Percentiles rank a stretch among this genome's conserved stretches.
phyloP scores from a whole-genome alignment of 1,140 invertebrate genomes.

The Trichonephila inaurata region DNA sequence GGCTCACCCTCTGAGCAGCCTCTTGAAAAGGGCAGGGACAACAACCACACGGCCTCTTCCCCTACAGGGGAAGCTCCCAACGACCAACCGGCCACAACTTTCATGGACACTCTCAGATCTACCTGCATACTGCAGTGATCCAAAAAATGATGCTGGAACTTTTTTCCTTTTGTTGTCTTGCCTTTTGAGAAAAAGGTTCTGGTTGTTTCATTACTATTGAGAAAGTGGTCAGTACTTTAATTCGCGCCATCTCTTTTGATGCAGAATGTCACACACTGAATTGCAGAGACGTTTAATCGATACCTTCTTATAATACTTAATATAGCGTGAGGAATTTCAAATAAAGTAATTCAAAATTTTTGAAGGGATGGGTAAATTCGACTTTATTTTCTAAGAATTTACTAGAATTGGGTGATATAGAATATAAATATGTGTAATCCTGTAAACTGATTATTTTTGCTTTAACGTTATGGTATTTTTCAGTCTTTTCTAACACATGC shows the following conservation, averaged over 20 bases:
- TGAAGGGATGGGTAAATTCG: too few species aligned
- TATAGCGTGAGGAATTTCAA: too few species aligned
- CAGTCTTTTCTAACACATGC: too few species aligned
- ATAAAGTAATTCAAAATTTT: too few species aligned
- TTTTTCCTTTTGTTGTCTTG: neutral
- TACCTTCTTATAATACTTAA: neutral
- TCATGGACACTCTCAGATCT: constrained; percentile 56
- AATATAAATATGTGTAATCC: too few species aligned
- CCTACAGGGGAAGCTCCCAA: constrained; percentile 13
- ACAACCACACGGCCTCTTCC: constrained; percentile 41
- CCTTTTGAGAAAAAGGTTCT: neutral
- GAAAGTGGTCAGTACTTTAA: neutral
- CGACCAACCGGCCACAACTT: constrained; percentile 51
- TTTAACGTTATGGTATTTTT: too few species aligned
- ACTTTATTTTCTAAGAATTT: too few species aligned
- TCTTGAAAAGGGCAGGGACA: neutral
- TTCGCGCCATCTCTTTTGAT: neutral
- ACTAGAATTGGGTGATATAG: too few species aligned
- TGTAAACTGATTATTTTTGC: too few species aligned
- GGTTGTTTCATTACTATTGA: neutral
- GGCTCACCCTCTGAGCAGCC: constrained; percentile 47
- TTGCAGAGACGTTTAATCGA: neutral
- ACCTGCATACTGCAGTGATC: constrained; percentile 62
- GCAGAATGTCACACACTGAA: neutral
- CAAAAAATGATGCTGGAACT: neutral